A percentile compares a stretch with the other conserved stretches of the same genome.
These are phyloP conservation scores for Corythornis cristatus DNA, from an alignment of 2,113 vertebrate genomes.

Conservation along the genomic window DNA sequence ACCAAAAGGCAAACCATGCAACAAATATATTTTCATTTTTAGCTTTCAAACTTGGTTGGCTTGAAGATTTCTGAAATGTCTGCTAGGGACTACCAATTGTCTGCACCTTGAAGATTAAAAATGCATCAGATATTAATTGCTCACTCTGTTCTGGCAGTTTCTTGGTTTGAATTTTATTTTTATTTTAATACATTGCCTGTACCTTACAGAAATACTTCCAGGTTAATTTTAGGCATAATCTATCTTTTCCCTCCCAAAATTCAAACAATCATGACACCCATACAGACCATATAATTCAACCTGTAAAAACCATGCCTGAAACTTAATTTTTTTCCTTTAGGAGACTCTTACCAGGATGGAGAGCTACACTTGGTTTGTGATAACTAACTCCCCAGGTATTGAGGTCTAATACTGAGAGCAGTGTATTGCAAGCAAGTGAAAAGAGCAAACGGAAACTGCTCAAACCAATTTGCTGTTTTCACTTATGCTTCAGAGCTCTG, in stretches of 20 bases:
- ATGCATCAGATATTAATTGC: background rate
- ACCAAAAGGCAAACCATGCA: background rate
- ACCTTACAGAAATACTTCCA: background rate
- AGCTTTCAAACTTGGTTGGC: background rate
- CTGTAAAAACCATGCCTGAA: background rate
- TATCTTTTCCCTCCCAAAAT: background rate
- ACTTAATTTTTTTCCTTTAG: background rate
- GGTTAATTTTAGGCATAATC: background rate
- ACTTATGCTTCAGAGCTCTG: constrained; percentile 48
- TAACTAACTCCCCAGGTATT: constrained; percentile 14
- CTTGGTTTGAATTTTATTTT: background rate
- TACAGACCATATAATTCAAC: background rate
- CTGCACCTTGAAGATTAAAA: background rate
- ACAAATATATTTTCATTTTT: background rate
- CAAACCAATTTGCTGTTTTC: constrained; percentile 47
- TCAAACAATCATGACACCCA: background rate
- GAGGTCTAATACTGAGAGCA: constrained; percentile 15
- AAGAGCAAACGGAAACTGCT: constrained; percentile 47
- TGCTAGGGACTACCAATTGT: background rate
- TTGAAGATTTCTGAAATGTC: background rate
- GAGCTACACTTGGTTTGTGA: background rate
- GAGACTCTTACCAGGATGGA: background rate
- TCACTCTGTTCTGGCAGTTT: background rate
- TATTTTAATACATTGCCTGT: background rate
- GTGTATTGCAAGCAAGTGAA: constrained; percentile 13